Evolutionary conservation across 2,797 vertebrate genomes (phyloP).

Genomic region (Geotrypetes seraphini): DNA sequence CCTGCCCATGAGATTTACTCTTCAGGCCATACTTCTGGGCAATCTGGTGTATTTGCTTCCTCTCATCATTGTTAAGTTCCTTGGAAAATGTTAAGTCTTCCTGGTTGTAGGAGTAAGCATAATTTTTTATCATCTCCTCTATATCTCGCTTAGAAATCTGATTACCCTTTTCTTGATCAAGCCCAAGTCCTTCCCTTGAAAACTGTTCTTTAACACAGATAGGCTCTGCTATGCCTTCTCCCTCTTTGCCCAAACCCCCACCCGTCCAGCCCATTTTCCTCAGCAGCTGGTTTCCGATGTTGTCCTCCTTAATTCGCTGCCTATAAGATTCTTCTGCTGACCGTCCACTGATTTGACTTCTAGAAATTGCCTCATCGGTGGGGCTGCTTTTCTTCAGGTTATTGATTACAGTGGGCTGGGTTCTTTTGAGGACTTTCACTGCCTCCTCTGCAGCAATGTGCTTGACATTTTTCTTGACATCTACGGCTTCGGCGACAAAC

Average conservation of each 20-base stretch:
- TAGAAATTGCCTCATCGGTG: slow-evolving; percentile 76
- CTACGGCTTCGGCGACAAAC: slow-evolving; percentile 79
- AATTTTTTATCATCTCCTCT: slow-evolving; percentile 87
- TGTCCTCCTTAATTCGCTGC: slow-evolving; percentile 92
- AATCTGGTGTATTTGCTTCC: slow-evolving; percentile 90
- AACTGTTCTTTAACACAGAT: slow-evolving; percentile 93
- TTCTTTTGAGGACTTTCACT: slow-evolving; percentile 77
- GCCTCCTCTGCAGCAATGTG: slow-evolving; percentile 85
- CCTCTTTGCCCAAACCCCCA: slow-evolving; percentile 84
- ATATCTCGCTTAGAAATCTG: slow-evolving; percentile 85
- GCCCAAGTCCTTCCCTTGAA: slow-evolving; percentile 83
- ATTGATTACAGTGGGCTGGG: slow-evolving; percentile 89
- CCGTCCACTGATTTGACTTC: slow-evolving; percentile 81
- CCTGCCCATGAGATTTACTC: slow-evolving; percentile 90
- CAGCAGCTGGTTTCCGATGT: slow-evolving; percentile 93
- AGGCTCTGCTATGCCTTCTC: slow-evolving; percentile 88
- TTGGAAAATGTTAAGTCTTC: slow-evolving; percentile 90
- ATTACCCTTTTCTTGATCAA: slow-evolving; percentile 67
- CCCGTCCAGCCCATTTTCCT: slow-evolving; percentile 98
- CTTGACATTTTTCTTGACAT: slow-evolving; percentile 87
- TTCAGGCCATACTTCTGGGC: slow-evolving; percentile 86
- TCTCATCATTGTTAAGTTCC: slow-evolving; percentile 87
- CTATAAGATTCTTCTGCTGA: slow-evolving; percentile 67
- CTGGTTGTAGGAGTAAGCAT: slow-evolving; percentile 78
- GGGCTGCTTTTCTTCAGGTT: slow-evolving; percentile 80